phyloP scores from a whole-genome alignment of 2,888 invertebrate genomes.

The Theretra japonica region DNA sequence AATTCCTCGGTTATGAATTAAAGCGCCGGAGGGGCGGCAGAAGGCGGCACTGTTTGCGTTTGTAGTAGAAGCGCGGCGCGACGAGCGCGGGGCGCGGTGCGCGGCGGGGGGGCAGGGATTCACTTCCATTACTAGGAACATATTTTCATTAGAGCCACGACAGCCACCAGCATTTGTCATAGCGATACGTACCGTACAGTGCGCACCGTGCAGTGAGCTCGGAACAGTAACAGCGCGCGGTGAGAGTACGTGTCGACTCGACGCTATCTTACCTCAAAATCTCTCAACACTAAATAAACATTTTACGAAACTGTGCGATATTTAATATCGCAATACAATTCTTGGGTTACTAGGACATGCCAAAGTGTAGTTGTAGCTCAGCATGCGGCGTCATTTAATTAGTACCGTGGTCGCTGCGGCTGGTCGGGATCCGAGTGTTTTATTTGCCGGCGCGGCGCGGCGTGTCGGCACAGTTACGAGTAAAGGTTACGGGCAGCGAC shows the following conservation, averaged over 20 bases:
- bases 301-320: neutral
- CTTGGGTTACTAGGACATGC: too few relatives aligned
- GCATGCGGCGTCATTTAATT: too few relatives aligned
- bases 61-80: neutral
- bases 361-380: too few relatives aligned
- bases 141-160: slow-evolving; percentile 7
- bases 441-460: neutral
- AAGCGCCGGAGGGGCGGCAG: slow-evolving; percentile 44
- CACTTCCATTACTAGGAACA: slow-evolving; percentile 17
- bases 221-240: neutral
- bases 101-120: neutral
- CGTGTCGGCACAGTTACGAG: neutral
- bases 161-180: slow-evolving; percentile 10
- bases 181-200: neutral
- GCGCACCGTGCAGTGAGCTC: neutral
- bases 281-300: neutral
- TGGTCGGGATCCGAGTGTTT: neutral
- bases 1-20: slow-evolving; percentile 59
- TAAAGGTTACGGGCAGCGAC: neutral
- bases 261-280: neutral
- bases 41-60: slow-evolving; percentile 48
- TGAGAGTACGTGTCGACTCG: too few relatives aligned
- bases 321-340: too few relatives aligned
- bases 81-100: neutral
- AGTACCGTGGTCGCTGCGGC: neutral